Evolutionary conservation across 2,113 vertebrate species (phyloP).

Genomic region (Castor canadensis): DNA sequence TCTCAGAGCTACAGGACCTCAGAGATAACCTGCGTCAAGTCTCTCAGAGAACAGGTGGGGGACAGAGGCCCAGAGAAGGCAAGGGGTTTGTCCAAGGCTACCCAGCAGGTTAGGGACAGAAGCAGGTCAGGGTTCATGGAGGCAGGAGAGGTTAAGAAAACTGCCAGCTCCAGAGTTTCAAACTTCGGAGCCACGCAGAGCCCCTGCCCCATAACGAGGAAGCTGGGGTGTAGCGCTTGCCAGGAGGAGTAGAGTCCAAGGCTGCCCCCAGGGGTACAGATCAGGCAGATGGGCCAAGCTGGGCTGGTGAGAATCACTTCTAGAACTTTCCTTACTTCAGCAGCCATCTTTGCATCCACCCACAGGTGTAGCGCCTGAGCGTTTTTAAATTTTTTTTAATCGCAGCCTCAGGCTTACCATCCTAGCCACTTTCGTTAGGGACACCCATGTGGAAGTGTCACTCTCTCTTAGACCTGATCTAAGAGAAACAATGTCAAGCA

Average conservation of each 20-base stretch:
- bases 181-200: too few species aligned
- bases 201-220: too few species aligned
- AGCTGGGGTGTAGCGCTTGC: too few species aligned
- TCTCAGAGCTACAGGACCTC: neutral
- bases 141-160: neutral
- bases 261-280: too few species aligned
- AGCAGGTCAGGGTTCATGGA: neutral
- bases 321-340: neutral
- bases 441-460: rapidly evolving
- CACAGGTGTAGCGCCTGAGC: neutral
- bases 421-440: neutral
- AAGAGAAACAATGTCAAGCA: neutral
- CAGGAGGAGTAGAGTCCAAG: too few species aligned
- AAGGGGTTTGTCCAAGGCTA: neutral
- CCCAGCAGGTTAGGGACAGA: neutral
- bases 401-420: too few species aligned
- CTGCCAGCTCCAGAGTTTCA: neutral
- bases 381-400: too few species aligned
- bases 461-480: neutral
- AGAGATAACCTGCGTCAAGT: neutral
- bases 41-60: neutral
- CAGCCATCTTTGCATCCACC: neutral
- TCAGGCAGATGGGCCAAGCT: too few species aligned
- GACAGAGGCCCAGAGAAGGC: neutral
- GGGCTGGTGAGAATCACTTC: neutral